phyloP scores from a whole-genome alignment of 1,140 invertebrate genomes.

The Papilio xuthus region DNA sequence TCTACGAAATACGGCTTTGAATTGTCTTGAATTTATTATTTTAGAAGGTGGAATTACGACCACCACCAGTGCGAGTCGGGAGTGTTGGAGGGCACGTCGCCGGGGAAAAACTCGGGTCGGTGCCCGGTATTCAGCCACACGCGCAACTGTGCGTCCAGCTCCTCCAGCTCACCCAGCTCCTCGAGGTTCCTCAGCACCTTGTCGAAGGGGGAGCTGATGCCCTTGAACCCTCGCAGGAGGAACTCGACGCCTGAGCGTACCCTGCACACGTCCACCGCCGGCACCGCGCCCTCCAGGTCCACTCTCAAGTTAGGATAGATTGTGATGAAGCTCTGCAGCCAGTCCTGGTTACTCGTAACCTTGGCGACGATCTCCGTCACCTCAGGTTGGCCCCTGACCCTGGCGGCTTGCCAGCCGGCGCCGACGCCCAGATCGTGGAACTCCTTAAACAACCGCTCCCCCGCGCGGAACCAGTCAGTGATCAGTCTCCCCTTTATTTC shows the following conservation, averaged over 20 bases:
- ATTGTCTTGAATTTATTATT: not conserved
- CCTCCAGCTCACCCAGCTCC: slow-evolving; percentile 47
- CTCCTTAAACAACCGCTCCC: slow-evolving; percentile 15
- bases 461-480: slow-evolving; percentile 18
- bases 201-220: slow-evolving; percentile 42
- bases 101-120: slow-evolving; percentile 45
- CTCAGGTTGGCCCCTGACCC: slow-evolving; percentile 34
- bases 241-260: slow-evolving; percentile 48
- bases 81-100: slow-evolving; percentile 24
- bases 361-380: slow-evolving; percentile 35
- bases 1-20: not conserved
- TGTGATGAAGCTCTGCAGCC: slow-evolving; percentile 47
- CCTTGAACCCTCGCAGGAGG: slow-evolving; percentile 41
- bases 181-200: slow-evolving; percentile 46
- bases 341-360: slow-evolving; percentile 43
- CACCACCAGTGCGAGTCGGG: slow-evolving; percentile 49
- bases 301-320: slow-evolving; percentile 46
- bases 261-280: slow-evolving; percentile 45
- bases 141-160: slow-evolving; percentile 48
- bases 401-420: not conserved
- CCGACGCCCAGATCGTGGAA: not conserved
- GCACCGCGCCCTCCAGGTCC: slow-evolving; percentile 44
- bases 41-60: slow-evolving; percentile 37
- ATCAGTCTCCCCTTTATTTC: slow-evolving; percentile 29
- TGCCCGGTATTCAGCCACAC: slow-evolving; percentile 47